A percentile compares a stretch with the other conserved stretches of the same genome.
These are phyloP conservation scores for Ameiurus melas DNA, from an alignment of 2,113 vertebrate genomes.

Conservation along the genomic window DNA sequence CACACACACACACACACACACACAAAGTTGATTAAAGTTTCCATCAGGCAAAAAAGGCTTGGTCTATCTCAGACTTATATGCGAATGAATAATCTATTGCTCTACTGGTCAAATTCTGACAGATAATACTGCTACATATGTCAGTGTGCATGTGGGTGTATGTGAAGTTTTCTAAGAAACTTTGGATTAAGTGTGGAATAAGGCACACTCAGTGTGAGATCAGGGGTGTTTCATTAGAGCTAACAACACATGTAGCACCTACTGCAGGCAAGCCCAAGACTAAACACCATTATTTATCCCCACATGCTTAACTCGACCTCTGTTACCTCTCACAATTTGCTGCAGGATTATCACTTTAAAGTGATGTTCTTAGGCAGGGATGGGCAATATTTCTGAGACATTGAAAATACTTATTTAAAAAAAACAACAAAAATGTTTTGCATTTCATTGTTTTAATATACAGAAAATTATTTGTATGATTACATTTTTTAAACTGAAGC, in stretches of 20 bases:
- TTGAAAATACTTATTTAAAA: neutral
- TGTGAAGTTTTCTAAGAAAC: conserved; percentile 35
- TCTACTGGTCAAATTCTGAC: conserved; percentile 2
- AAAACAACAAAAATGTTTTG: neutral
- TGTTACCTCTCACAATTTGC: neutral
- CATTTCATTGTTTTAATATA: neutral
- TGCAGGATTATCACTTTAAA: conserved; percentile 17
- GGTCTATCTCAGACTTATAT: neutral
- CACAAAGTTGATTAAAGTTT: neutral
- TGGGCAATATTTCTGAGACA: neutral
- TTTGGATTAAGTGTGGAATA: conserved; percentile 5
- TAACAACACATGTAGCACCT: conserved; percentile 44
- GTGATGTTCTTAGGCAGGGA: neutral
- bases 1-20: neutral
- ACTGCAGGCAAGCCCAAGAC: conserved; percentile 13
- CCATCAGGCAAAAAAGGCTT: conserved; percentile 19
- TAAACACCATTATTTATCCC: conserved; percentile 39
- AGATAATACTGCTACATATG: neutral
- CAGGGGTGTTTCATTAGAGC: conserved; percentile 40
- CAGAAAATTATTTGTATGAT: neutral
- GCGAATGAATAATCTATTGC: conserved; percentile 4
- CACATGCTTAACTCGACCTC: neutral
- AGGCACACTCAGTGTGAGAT: conserved; percentile 27
- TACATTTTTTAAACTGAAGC: neutral
- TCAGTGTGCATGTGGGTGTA: conserved; percentile 21